These are phyloP conservation scores for Catharus bicknelli DNA, from an alignment of 2,113 vertebrate genomes.

Conservation along the genomic window DNA sequence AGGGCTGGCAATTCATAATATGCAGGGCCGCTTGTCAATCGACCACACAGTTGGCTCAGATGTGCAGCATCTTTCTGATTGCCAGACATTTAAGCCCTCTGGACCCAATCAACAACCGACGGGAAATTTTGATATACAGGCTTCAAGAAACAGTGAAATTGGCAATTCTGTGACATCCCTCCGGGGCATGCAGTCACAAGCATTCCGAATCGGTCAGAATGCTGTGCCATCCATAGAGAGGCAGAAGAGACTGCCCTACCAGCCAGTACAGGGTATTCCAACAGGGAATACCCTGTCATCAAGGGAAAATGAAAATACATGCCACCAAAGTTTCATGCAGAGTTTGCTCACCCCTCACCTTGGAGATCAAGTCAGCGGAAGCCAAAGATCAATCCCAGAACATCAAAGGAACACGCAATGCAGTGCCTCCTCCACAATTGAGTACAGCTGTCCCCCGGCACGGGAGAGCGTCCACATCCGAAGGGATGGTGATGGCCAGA, in stretches of 20 bases:
- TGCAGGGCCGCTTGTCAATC: constrained; percentile 82
- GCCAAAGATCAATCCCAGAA: constrained; percentile 78
- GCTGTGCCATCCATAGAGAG: constrained; percentile 79
- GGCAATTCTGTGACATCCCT: constrained; percentile 79
- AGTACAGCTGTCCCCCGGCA: constrained; percentile 86
- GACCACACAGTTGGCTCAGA: constrained; percentile 84
- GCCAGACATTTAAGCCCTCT: constrained; percentile 88
- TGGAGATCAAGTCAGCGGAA: constrained; percentile 85
- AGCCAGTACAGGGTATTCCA: constrained; percentile 85
- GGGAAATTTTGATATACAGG: constrained; percentile 86
- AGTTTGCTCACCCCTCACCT: constrained; percentile 90
- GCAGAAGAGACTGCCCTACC: constrained; percentile 86
- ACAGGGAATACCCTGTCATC: constrained; percentile 77
- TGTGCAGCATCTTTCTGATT: constrained; percentile 87
- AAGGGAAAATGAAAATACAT: constrained; percentile 85
- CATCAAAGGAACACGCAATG: constrained; percentile 89
- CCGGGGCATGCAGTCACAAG: constrained; percentile 86
- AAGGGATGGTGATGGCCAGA: constrained; percentile 76
- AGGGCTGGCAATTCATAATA: constrained; percentile 83
- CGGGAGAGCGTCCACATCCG: constrained; percentile 78
- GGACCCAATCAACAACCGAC: constrained; percentile 79
- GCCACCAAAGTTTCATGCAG: constrained; percentile 97
- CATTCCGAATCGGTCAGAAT: constrained; percentile 85
- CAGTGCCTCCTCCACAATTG: constrained; percentile 85
- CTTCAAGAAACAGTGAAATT: constrained; percentile 89